These are phyloP conservation scores for Helicolenus hilgendorfi DNA, from an alignment of 2,797 vertebrate species.

Conservation along the genomic window DNA sequence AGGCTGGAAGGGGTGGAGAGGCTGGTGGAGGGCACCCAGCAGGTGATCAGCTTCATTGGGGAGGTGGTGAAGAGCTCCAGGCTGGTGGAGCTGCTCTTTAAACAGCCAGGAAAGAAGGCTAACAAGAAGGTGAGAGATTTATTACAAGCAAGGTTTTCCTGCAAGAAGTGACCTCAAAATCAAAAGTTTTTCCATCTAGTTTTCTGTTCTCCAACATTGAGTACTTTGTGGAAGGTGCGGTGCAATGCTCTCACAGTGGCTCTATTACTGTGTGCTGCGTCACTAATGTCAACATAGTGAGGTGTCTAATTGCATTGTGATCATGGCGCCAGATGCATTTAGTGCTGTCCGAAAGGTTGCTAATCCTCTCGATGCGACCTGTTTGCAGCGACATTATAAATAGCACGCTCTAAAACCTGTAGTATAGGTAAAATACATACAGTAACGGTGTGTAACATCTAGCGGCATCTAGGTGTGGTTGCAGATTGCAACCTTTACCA, in stretches of 20 bases:
- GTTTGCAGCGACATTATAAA: neutral
- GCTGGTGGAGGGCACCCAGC: constrained; percentile 89
- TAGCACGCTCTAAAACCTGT: neutral
- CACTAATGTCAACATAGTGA: constrained; percentile 1
- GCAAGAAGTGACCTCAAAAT: neutral
- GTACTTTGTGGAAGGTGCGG: neutral
- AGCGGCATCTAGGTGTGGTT: too few species aligned
- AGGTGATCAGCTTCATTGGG: constrained; percentile 90
- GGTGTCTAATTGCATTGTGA: constrained; percentile 11
- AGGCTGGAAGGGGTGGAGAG: constrained; percentile 92
- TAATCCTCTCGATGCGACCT: neutral
- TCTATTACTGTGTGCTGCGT: neutral
- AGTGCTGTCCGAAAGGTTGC: neutral
- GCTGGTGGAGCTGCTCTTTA: constrained; percentile 85
- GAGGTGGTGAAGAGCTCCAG: constrained; percentile 89
- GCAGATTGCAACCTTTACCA: too few species aligned
- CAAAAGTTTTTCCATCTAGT: neutral
- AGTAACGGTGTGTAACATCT: too few species aligned
- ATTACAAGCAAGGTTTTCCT: neutral
- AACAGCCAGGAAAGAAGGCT: constrained; percentile 55
- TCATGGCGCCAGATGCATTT: constrained; percentile 12
- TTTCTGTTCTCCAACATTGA: neutral
- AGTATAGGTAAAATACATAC: neutral
- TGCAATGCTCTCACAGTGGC: neutral
- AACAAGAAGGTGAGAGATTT: constrained; percentile 81